Evolutionary conservation across 2,888 invertebrate species (phyloP), one percentile per base, ranked within the genome.

Genomic region (Xestobium rufovillosum): DNA sequence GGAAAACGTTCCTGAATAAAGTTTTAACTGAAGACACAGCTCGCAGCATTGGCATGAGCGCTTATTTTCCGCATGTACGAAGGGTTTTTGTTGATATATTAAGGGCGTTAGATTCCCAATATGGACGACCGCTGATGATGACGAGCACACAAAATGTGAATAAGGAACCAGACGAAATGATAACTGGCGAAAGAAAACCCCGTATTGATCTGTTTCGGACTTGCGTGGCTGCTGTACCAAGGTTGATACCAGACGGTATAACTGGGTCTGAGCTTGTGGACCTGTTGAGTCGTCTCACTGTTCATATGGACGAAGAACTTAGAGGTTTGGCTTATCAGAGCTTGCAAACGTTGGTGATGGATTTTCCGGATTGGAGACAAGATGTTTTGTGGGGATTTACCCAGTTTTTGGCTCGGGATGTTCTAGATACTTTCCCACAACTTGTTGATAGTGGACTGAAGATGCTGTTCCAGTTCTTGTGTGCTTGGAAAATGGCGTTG

Each of bases 221-320:
- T 0, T 98, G 98, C 59, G 90, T 99, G 10, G 97, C 98, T 4
- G 96, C 98, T 3, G 94, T 99, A 53, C 98, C 97, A 0, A 80
- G 97, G 43, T 70, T 99, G 14, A 90, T 98, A 51, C 98, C 97
- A 0, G 97, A 98, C 59, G 96, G 94, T 8, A 96, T 97, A 91
- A 87, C 86, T 10, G 80, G 89, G 8, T 79, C 83, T 17, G 97
- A 99, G 64, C 70, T 98, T 38, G 90, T 98, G 3, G 98, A 98
- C 57, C 71, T 99, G 47, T 70, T 99, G 3, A 84, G 91, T 25
- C 76, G 97, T 3, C 75, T 98, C 29, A 97, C 96, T 0, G 89
- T 97, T 1, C 98, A 99, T 61, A 88, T 97, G 83, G 98, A 99
- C 55, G 98, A 97, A 61, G 98, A 99, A 66, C 70, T 99, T 35